A percentile compares a stretch with the other conserved stretches of the same genome.
Conservation (phyloP, 2,797 vertebrate species). For the Myripristis murdjan region DNA sequence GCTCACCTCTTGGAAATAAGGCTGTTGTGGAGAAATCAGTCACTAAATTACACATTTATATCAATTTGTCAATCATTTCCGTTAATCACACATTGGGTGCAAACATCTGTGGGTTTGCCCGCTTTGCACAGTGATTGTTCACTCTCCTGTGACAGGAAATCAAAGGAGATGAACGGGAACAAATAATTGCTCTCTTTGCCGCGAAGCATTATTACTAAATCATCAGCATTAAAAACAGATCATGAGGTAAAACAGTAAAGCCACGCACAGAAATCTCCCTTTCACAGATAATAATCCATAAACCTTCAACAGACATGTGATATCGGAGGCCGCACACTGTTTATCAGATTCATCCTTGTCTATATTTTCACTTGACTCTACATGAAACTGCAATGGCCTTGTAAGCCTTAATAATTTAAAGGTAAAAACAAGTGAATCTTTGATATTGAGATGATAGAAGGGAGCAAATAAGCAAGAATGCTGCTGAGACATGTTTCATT, state of each 20-base stretch:
- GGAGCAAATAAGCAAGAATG: neutral
- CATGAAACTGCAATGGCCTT: neutral
- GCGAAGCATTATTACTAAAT: neutral
- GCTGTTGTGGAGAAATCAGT: no score
- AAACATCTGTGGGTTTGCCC: no score
- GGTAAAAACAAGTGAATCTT: neutral
- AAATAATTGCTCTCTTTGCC: neutral
- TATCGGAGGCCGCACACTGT: no score
- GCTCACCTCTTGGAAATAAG: neutral
- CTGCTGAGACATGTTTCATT: neutral
- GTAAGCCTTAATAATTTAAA: constrained; percentile 2
- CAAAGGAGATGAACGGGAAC: neutral
- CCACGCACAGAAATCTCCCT: no score
- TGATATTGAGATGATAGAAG: neutral
- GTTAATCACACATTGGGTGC: no score
- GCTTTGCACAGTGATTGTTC: no score
- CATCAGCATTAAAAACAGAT: neutral
- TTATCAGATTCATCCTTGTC: no score
- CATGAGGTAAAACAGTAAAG: no score
- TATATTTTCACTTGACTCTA: neutral
- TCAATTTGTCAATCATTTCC: no score
- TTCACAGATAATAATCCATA: no score
- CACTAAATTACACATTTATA: no score
- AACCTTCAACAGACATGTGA: no score
- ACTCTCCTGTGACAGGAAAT: neutral